These are phyloP conservation scores for Darevskia nairensis DNA, from an alignment of 2,797 vertebrate species.

Conservation along the genomic window DNA sequence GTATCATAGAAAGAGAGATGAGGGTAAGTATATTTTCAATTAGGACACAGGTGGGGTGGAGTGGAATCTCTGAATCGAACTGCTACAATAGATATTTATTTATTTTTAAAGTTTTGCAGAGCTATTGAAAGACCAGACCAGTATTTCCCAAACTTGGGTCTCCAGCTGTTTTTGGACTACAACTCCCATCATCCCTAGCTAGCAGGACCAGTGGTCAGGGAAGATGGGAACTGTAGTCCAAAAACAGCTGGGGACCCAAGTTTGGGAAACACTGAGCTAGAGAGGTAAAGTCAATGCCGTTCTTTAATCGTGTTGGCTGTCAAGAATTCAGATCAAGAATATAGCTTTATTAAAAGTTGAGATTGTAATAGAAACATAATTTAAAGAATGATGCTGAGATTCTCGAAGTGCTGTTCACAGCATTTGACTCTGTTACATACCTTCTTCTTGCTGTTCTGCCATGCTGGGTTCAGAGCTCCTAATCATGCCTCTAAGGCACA, in stretches of 20 bases:
- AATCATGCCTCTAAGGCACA: neutral
- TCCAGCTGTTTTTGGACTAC: too few relatives aligned
- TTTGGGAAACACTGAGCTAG: neutral
- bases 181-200: too few relatives aligned
- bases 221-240: too few relatives aligned
- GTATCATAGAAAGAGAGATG: conserved; percentile 96
- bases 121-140: neutral
- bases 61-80: too few relatives aligned
- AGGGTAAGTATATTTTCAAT: conserved; percentile 83
- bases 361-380: neutral
- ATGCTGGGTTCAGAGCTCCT: neutral
- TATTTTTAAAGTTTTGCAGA: neutral
- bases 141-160: too few relatives aligned
- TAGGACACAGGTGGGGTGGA: accelerated
- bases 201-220: too few relatives aligned
- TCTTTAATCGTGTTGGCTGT: neutral
- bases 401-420: too few relatives aligned
- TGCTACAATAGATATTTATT: too few relatives aligned
- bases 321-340: neutral
- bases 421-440: neutral
- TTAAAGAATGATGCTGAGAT: neutral
- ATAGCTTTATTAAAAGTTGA: neutral
- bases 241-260: too few relatives aligned
- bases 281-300: neutral
- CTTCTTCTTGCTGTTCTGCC: neutral